A percentile compares a stretch with the other conserved stretches of the same genome.
Conservation (phyloP, 2,888 invertebrate genomes). For the Drosophila paracracens region DNA sequence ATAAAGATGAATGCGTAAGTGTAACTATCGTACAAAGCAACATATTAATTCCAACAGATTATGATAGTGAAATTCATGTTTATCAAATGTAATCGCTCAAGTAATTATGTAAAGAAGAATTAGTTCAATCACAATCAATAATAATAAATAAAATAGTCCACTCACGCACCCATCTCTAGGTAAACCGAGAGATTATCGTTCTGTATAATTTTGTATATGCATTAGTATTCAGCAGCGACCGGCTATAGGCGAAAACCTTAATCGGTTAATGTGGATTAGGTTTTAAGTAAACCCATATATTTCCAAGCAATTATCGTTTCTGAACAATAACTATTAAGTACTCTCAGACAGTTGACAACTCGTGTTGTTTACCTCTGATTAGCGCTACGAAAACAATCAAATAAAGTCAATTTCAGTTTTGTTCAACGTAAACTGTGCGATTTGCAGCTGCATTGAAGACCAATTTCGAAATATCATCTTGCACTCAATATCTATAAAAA, state of each 20-base stretch:
- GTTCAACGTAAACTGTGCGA: neutral
- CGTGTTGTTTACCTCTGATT: slow-evolving; percentile 31
- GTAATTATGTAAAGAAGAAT: neutral
- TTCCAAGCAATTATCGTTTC: slow-evolving; percentile 32
- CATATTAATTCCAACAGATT: neutral
- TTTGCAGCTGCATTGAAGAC: neutral
- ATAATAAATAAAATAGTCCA: neutral
- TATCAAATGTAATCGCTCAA: neutral
- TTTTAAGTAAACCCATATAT: neutral
- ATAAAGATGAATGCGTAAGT: slow-evolving; percentile 8
- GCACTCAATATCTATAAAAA: slow-evolving; percentile 19
- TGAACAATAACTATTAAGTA: slow-evolving; percentile 9
- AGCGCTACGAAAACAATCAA: slow-evolving; percentile 20
- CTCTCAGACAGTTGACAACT: slow-evolving; percentile 26
- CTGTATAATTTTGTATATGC: slow-evolving; percentile 5
- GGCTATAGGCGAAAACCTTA: slow-evolving; percentile 7
- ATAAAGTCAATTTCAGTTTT: neutral
- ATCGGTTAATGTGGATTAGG: slow-evolving; percentile 18
- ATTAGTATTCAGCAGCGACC: neutral
- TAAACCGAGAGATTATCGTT: neutral
- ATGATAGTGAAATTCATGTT: neutral
- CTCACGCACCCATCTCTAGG: slow-evolving; percentile 28
- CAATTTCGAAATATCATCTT: neutral
- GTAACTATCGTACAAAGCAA: neutral
- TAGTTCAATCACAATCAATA: neutral